Conservation (phyloP, 2,888 invertebrate genomes). For the Leucoma salicis region DNA sequence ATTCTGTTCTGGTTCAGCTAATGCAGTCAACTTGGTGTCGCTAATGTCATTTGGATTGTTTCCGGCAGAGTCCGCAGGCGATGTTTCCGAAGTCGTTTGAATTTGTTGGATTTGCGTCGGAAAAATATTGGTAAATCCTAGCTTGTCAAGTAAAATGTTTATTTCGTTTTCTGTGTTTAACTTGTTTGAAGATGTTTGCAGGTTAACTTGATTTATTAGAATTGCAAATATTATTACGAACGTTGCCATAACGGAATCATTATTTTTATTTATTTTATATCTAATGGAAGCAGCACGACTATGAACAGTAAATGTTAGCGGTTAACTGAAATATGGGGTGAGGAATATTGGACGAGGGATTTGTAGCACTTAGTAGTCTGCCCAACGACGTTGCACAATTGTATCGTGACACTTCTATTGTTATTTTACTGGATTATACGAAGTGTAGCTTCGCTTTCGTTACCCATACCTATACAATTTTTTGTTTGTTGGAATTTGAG, state of each 20-base stretch:
- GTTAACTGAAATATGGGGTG: conserved; percentile 45
- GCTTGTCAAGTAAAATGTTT: conserved; percentile 46
- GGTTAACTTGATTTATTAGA: conserved; percentile 50
- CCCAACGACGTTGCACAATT: conserved; percentile 67
- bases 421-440: conserved; percentile 68
- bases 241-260: conserved; percentile 47
- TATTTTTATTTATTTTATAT: conserved; percentile 33
- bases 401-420: conserved; percentile 59
- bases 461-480: too few relatives aligned
- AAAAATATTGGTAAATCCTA: conserved; percentile 42
- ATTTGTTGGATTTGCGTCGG: conserved; percentile 60
- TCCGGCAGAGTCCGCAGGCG: conserved; percentile 63
- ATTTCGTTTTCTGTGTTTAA: conserved; percentile 38
- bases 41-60: conserved; percentile 67
- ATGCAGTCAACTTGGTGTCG: conserved; percentile 37
- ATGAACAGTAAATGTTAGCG: conserved; percentile 42
- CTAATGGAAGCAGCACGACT: conserved; percentile 28
- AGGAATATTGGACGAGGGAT: conserved; percentile 64
- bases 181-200: conserved; percentile 42
- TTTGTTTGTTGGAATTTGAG: too few relatives aligned
- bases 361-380: conserved; percentile 80
- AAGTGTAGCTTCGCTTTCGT: conserved; percentile 26
- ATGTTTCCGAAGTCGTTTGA: conserved; percentile 63
- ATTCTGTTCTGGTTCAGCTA: conserved; percentile 53
- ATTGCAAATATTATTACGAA: conserved; percentile 50